Evolutionary conservation across 2,888 invertebrate genomes (phyloP).

Genomic region (Crepidodera aurea): DNA sequence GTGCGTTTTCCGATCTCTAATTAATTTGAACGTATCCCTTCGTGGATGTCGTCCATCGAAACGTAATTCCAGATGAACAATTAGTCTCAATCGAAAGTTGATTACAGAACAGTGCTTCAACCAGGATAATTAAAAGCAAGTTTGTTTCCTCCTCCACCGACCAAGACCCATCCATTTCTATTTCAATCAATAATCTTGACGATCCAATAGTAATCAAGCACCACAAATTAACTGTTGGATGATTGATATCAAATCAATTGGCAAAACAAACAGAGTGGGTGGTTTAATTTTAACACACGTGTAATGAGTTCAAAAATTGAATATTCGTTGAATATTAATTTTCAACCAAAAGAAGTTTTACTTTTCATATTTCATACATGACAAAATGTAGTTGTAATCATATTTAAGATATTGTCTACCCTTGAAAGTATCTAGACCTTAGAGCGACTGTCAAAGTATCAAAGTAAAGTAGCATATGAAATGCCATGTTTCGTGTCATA

Average conservation of each 20-base stretch:
- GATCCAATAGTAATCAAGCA: conserved; percentile 31
- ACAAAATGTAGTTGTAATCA: too few relatives aligned
- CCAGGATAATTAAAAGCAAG: conserved; percentile 47
- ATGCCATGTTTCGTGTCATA: too few relatives aligned
- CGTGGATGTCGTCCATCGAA: conserved; percentile 18
- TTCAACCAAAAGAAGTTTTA: too few relatives aligned
- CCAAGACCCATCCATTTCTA: conserved; percentile 36
- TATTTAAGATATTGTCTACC: too few relatives aligned
- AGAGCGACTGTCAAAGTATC: too few relatives aligned
- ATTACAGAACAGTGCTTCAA: conserved; percentile 40
- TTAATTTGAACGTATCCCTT: conserved; percentile 15
- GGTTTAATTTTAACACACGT: too few relatives aligned
- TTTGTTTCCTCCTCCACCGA: conserved; percentile 33
- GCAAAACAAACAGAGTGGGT: neutral
- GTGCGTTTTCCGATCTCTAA: conserved; percentile 8
- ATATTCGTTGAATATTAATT: too few relatives aligned
- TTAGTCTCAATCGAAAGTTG: conserved; percentile 43
- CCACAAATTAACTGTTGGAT: conserved; percentile 24
- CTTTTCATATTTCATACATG: too few relatives aligned
- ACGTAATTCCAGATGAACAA: conserved; percentile 41
- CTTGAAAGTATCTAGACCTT: too few relatives aligned
- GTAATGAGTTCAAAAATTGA: too few relatives aligned
- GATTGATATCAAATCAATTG: conserved; percentile 33
- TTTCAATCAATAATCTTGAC: conserved; percentile 36
- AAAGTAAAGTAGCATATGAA: too few relatives aligned